Conservation (phyloP, 2,797 vertebrate species). For the Coregonus sp. region DNA sequence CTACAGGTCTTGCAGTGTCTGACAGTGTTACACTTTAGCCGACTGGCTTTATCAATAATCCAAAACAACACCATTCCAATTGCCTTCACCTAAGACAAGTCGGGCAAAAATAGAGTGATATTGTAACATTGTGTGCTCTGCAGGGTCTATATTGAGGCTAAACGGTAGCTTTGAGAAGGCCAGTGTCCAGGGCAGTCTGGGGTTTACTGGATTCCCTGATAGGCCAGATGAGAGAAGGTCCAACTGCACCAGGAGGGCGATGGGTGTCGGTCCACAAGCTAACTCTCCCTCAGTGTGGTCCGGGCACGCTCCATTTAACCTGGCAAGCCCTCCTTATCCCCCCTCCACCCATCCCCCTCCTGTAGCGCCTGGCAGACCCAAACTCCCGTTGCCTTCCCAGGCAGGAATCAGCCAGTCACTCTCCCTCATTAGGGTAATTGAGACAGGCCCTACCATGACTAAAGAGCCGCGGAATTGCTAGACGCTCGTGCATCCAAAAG, state of each 20-base stretch:
- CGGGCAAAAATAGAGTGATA: slow-evolving; percentile 17
- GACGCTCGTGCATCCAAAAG: slow-evolving; percentile 66
- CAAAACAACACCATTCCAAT: background rate
- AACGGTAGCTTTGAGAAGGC: slow-evolving; percentile 58
- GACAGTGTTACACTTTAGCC: background rate
- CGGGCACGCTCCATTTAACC: slow-evolving; percentile 69
- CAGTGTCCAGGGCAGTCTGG: slow-evolving; percentile 61
- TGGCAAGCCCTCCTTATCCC: slow-evolving; percentile 46
- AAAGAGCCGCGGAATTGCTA: slow-evolving; percentile 67
- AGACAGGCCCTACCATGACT: slow-evolving; percentile 70
- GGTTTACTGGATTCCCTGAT: slow-evolving; percentile 65
- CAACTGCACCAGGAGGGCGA: slow-evolving; percentile 46
- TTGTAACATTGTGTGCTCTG: slow-evolving; percentile 34
- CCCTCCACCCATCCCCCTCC: slow-evolving; percentile 10
- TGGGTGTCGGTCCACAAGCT: slow-evolving; percentile 61
- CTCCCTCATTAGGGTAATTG: slow-evolving; percentile 75
- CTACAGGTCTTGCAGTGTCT: too few relatives aligned
- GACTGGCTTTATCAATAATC: too few relatives aligned
- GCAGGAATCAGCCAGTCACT: slow-evolving; percentile 55
- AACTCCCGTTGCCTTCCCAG: slow-evolving; percentile 44
- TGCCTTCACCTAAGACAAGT: background rate
- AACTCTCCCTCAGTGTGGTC: slow-evolving; percentile 66
- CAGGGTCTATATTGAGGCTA: slow-evolving; percentile 49
- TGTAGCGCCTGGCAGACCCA: slow-evolving; percentile 33
- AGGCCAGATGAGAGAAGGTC: slow-evolving; percentile 65